Conservation (phyloP, 1,140 invertebrate genomes). For the Papilio glaucus region DNA sequence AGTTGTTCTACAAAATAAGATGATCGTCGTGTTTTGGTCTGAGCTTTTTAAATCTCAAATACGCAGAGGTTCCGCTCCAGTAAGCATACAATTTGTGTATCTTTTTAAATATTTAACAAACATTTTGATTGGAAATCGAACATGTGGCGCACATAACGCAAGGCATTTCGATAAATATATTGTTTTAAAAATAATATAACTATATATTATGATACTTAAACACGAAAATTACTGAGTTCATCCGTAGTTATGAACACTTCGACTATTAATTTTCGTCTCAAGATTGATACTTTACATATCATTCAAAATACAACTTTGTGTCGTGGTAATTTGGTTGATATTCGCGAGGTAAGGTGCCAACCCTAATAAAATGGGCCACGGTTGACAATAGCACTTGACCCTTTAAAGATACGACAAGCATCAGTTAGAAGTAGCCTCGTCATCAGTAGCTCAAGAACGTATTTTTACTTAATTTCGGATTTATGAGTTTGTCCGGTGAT, state of each 20-base stretch:
- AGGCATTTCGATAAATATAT: no score
- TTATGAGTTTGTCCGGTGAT: not conserved
- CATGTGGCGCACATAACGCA: no score
- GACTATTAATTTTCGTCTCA: conserved; percentile 26
- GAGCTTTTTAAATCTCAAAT: no score
- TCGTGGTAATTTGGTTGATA: conserved; percentile 16
- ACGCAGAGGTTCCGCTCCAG: no score
- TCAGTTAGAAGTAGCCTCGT: conserved; percentile 7
- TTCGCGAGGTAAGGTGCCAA: not conserved
- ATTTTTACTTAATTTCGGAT: conserved; percentile 29
- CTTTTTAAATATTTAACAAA: no score
- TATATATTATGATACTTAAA: not conserved
- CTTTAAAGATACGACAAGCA: conserved; percentile 27
- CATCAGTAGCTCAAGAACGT: conserved; percentile 19
- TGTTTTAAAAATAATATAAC: no score
- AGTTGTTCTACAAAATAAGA: no score
- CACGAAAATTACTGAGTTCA: not conserved
- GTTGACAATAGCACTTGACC: conserved; percentile 35
- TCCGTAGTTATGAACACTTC: conserved; percentile 29
- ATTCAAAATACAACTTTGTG: conserved; percentile 5
- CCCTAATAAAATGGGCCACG: conserved; percentile 44
- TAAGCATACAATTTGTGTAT: no score
- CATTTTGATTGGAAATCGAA: no score
- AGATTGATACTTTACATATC: not conserved
- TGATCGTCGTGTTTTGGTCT: no score